Conservation (phyloP, 2,888 invertebrate genomes). For the Lithophane socia region DNA sequence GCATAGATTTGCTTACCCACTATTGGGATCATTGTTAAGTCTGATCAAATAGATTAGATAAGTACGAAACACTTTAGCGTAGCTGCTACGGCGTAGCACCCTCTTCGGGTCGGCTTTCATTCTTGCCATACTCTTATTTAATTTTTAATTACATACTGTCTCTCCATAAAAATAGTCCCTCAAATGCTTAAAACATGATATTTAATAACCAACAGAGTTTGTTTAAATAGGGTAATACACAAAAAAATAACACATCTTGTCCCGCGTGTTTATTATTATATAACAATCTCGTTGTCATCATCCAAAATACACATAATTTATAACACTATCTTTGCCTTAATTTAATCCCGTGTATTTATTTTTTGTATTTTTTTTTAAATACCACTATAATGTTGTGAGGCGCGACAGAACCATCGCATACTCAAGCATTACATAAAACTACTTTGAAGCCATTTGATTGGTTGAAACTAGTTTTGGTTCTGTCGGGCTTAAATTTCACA, state of each 20-base stretch:
- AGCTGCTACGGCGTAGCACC: not conserved
- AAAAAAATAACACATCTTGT: slow-evolving; percentile 1
- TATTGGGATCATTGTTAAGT: not conserved
- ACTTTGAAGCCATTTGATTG: not conserved
- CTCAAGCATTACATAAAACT: not conserved
- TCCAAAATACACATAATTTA: not conserved
- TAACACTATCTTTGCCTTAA: not conserved
- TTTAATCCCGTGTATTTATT: not conserved
- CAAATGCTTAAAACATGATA: not conserved
- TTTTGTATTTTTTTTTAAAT: not conserved
- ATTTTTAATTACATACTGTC: no score
- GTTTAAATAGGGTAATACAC: not conserved
- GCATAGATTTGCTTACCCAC: not conserved
- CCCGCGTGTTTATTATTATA: slow-evolving; percentile 34
- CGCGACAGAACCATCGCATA: not conserved
- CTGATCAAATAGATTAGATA: not conserved
- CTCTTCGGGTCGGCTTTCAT: not conserved
- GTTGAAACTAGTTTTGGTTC: not conserved
- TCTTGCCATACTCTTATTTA: no score
- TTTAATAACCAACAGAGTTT: slow-evolving; percentile 4
- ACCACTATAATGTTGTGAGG: not conserved
- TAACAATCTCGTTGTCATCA: slow-evolving; percentile 2
- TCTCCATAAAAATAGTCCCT: not conserved
- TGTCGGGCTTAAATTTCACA: not conserved
- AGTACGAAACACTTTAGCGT: not conserved